Conservation (phyloP, 2,113 vertebrate genomes). For the Eudorcas thomsonii region DNA sequence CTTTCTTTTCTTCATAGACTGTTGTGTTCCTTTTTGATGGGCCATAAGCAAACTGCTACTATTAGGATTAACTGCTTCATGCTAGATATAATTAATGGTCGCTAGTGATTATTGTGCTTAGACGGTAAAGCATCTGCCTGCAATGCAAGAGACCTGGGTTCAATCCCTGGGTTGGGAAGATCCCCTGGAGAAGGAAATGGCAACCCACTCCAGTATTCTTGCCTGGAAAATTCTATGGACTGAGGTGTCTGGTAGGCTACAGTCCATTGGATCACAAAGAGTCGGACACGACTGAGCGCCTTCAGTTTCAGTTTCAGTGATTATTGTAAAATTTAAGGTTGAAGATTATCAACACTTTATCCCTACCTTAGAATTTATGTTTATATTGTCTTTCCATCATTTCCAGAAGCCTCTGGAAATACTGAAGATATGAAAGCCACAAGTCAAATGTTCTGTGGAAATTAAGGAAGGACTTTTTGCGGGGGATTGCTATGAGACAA, state of each 20-base stretch:
- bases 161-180: no score
- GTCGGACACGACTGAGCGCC: no score
- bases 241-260: no score
- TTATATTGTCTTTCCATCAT: not conserved
- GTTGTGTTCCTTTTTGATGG: not conserved
- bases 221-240: no score
- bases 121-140: no score
- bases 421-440: not conserved
- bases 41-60: not conserved
- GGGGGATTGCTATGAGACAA: not conserved
- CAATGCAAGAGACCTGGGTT: no score
- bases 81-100: not conserved
- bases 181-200: no score
- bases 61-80: not conserved
- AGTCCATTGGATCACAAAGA: no score
- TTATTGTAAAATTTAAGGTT: not conserved
- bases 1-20: not conserved
- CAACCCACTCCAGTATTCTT: no score
- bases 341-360: not conserved
- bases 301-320: no score
- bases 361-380: not conserved
- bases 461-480: not conserved
- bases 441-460: not conserved
- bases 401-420: constrained; percentile 18
- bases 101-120: not conserved